Evolutionary conservation across 2,113 vertebrate species (phyloP).

Genomic region (Etia nguti): DNA sequence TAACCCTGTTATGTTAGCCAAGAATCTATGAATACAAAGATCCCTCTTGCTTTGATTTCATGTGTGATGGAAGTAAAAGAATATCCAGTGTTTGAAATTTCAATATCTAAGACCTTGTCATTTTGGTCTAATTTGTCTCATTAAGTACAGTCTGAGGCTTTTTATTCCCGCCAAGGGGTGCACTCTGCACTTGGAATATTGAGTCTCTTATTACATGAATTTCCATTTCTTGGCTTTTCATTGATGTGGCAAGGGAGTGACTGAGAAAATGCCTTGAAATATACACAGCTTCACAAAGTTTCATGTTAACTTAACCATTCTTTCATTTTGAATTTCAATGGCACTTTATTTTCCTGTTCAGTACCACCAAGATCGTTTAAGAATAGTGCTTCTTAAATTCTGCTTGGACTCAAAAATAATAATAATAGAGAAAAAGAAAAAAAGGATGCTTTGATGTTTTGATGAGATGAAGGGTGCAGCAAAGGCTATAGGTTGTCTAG

Average conservation of each 20-base stretch:
- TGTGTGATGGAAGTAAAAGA: slow-evolving; percentile 3
- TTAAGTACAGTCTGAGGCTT: slow-evolving; percentile 12
- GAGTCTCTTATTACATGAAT: slow-evolving; percentile 21
- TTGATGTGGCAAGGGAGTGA: neutral
- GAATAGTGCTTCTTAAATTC: neutral
- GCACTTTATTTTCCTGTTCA: neutral
- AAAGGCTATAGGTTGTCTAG: neutral
- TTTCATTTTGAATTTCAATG: neutral
- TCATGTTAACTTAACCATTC: neutral
- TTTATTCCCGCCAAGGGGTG: slow-evolving; percentile 13
- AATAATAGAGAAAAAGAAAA: neutral
- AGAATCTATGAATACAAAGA: slow-evolving; percentile 59
- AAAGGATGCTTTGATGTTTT: neutral
- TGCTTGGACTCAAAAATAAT: neutral
- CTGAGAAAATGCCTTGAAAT: neutral
- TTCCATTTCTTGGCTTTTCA: slow-evolving; percentile 22
- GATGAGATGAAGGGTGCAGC: neutral
- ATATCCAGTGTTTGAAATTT: slow-evolving; percentile 40
- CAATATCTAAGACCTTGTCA: slow-evolving; percentile 42
- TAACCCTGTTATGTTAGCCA: slow-evolving; percentile 41
- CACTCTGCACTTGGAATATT: slow-evolving; percentile 24
- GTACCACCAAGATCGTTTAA: neutral
- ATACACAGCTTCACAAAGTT: neutral
- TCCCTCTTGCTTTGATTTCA: slow-evolving; percentile 45
- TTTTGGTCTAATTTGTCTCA: slow-evolving; percentile 48